Base-by-base conservation (phyloP, 2,888 invertebrate species). In the Bombylius discolor region DNA sequence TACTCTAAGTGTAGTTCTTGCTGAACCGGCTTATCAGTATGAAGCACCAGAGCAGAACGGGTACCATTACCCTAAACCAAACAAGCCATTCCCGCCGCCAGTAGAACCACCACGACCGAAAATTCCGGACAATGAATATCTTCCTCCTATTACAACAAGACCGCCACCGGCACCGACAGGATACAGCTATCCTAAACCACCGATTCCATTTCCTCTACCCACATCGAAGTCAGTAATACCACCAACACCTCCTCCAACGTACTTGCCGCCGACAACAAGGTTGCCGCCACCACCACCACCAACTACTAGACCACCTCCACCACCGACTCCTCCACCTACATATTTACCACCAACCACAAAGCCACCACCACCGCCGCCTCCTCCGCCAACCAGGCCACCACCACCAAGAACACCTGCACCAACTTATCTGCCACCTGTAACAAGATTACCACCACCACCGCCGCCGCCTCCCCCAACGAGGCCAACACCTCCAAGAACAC, bases 391-490 rank as follows among this genome's bases (percentile, higher is more conserved):
- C 6, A 6, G 33, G 33, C 32, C 47, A 34, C 14, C 34, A 23
- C 47, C 47, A 4, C 7, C 36, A 31, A 32, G 34, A 44, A 39
- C 53, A 23, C 47, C 36, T 31, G 33, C 49, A 48, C 5, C n/a
- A 23, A 52, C 32, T 3, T 14, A 34, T 13, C 5, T 14, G 4
- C 49, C 49, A 23, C 47, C 47, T 5, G 2, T 44, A 53, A 50
- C 56, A 5, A 47, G 33, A 34, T 14, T 32, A 32, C 51, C 52
- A 50, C 57, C 55, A 62, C 62, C 53, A 34, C 39, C 51, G 56
- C 58, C 58, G 46, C 60, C 54, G 33, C 57, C 23, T 58, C 60
- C 53, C 34, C 5, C 14, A 14, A 46, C 46, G 5, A 5, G 14
- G 2, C 61, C 44, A 48, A 53, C 8, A 36, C 46, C 12, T 59